A percentile compares a stretch with the other conserved stretches of the same genome.
Conservation (phyloP, 2,113 vertebrate species). For the Psephotus haematonotus region DNA sequence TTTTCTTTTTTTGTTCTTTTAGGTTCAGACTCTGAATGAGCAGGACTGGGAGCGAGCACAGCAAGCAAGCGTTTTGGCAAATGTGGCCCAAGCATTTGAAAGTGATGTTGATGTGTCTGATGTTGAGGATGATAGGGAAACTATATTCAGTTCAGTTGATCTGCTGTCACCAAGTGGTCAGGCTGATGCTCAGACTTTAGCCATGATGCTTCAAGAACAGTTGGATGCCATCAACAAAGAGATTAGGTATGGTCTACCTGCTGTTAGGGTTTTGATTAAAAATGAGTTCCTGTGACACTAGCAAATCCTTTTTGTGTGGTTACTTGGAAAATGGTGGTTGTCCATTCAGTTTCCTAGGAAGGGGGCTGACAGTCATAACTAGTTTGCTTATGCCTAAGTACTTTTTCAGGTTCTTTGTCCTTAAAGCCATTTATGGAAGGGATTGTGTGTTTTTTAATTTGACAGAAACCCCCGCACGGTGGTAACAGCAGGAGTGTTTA, state of each 20-base stretch:
- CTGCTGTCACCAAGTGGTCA: slow-evolving; percentile 93
- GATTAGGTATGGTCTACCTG: slow-evolving; percentile 81
- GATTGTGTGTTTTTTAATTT: not conserved
- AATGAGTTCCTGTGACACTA: not conserved
- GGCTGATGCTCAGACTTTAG: slow-evolving; percentile 94
- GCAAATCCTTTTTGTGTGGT: not conserved
- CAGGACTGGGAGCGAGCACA: slow-evolving; percentile 98
- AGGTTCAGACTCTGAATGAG: slow-evolving; percentile 97
- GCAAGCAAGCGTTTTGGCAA: slow-evolving; percentile 94
- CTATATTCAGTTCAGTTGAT: slow-evolving; percentile 91
- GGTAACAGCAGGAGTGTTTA: not conserved
- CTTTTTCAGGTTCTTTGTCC: not conserved
- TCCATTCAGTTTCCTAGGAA: not conserved
- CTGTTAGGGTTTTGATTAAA: not conserved
- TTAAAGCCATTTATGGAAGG: not conserved
- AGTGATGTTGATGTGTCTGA: slow-evolving; percentile 92
- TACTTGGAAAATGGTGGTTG: not conserved
- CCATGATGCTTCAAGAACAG: slow-evolving; percentile 97
- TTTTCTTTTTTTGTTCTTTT: not conserved
- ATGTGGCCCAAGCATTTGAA: slow-evolving; percentile 95
- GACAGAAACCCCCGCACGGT: not conserved
- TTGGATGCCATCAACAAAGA: slow-evolving; percentile 98
- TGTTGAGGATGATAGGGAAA: slow-evolving; percentile 89
- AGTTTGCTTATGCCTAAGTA: not conserved
- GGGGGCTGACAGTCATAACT: too few species aligned